Percentiles rank a stretch among this genome's conserved stretches.
These are phyloP conservation scores for Notarius lentiginosus DNA, from an alignment of 2,113 vertebrate genomes.

Conservation along the genomic window DNA sequence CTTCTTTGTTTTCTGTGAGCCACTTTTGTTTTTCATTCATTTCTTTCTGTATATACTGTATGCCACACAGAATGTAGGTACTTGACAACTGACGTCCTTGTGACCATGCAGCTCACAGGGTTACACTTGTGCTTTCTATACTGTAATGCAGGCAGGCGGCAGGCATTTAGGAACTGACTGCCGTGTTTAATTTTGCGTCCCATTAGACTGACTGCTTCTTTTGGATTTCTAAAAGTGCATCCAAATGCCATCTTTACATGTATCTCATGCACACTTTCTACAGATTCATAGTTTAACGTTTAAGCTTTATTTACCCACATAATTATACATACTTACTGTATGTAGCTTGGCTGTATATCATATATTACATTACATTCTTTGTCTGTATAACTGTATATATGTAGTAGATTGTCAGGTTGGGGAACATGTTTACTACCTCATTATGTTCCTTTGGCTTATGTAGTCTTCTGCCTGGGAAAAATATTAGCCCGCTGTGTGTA, in stretches of 20 bases:
- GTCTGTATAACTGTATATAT: slow-evolving; percentile 3
- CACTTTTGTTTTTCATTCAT: slow-evolving; percentile 4
- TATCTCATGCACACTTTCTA: slow-evolving; percentile 6
- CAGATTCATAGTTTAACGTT: background rate
- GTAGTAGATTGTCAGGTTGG: background rate
- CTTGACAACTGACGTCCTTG: slow-evolving; percentile 15
- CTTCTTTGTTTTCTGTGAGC: background rate
- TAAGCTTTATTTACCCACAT: background rate
- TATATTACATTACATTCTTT: background rate
- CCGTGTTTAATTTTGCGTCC: background rate
- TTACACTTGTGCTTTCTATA: slow-evolving; percentile 1
- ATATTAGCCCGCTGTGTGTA: slow-evolving; percentile 22
- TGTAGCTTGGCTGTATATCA: background rate
- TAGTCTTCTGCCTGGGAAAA: slow-evolving; percentile 3
- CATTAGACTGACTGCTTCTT: background rate
- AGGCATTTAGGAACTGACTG: background rate
- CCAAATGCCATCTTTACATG: background rate
- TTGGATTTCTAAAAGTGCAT: background rate
- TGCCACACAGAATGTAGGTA: slow-evolving; percentile 20
- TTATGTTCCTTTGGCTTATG: slow-evolving; percentile 3
- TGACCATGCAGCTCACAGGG: background rate
- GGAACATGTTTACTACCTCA: slow-evolving; percentile 10
- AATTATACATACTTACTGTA: background rate
- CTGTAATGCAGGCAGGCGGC: slow-evolving; percentile 5
- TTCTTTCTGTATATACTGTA: background rate